Evolutionary conservation across 2,797 vertebrate species (phyloP), one percentile per base, ranked within the genome.

Genomic region (Enteromius paludinosus): DNA sequence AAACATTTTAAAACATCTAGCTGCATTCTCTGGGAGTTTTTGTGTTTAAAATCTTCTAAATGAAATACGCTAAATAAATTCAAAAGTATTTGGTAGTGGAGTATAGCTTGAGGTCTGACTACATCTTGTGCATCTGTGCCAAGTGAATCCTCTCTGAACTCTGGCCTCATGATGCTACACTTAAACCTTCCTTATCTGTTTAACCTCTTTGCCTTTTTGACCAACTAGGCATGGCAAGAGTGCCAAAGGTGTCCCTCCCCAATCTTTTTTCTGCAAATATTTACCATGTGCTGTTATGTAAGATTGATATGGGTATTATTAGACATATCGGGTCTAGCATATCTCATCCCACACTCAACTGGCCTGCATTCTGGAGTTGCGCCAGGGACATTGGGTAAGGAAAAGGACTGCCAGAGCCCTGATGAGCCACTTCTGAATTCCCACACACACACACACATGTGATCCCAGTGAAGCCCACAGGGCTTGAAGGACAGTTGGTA

Each of bases 301-400:
- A 87, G 71, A 70, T 64, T 47, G 45, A 66, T 65, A 82, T 81
- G 69, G 71, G 71, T 84, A 84, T 81, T 86, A 83, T 82, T 84
- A 73, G 83, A 64, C 20, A 56, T 33, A 17, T 84, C 8, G 7
- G 30, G 81, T 81, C 78, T 38, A 82, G 35, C 78, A 76, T 80
- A 84, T 83, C 64, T 20, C 65, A 76, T 78, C 49, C 25, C 28
- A 82, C 66, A 76, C 52, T 78, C 64, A 83, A 81, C 75, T 86
- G 88, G 85, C 89, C 81, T 76, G 86, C 80, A 82, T 68, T 84
- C 86, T 94, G 92, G 92, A 91, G 66, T n/a, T 17, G 82, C 68
- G 92, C 94, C 92, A 93, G 87, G 91, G 88, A 91, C 91, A 91
- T 59, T 66, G 85, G 84, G 88, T 79, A 87, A 88, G 86, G 79